These are phyloP conservation scores for Drosophila cracens DNA, from an alignment of 2,888 invertebrate genomes.

Conservation along the genomic window DNA sequence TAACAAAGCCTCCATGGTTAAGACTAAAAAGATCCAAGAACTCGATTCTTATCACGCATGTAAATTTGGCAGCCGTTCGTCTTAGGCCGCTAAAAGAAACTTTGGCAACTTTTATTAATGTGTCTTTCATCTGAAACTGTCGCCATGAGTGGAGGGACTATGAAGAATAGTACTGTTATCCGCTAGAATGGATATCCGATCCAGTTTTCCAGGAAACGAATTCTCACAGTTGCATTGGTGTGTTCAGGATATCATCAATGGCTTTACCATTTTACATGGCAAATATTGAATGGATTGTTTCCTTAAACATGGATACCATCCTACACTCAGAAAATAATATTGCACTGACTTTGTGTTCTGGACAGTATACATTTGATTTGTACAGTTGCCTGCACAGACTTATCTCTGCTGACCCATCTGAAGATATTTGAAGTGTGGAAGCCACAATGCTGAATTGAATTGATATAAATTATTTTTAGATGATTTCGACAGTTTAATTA, in stretches of 20 bases:
- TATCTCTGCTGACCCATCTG: background rate
- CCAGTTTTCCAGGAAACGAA: background rate
- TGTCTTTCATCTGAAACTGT: background rate
- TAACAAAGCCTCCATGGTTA: background rate
- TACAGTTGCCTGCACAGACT: background rate
- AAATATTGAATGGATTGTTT: background rate
- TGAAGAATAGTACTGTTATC: background rate
- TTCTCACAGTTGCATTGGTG: background rate
- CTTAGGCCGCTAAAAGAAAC: background rate
- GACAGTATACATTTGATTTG: background rate
- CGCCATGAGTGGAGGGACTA: fast-evolving
- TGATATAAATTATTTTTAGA: background rate
- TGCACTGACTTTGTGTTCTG: fast-evolving
- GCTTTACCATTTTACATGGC: background rate
- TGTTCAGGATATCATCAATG: background rate
- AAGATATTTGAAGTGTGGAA: background rate
- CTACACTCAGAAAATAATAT: background rate
- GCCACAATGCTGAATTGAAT: background rate
- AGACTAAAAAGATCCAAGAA: background rate
- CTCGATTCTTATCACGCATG: background rate
- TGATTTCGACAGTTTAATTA: background rate
- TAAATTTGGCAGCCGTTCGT: background rate
- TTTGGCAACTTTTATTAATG: background rate
- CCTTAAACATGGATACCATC: background rate
- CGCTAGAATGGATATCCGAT: background rate